phyloP scores from a whole-genome alignment of 2,113 vertebrate genomes.

The Orycteropus afer region DNA sequence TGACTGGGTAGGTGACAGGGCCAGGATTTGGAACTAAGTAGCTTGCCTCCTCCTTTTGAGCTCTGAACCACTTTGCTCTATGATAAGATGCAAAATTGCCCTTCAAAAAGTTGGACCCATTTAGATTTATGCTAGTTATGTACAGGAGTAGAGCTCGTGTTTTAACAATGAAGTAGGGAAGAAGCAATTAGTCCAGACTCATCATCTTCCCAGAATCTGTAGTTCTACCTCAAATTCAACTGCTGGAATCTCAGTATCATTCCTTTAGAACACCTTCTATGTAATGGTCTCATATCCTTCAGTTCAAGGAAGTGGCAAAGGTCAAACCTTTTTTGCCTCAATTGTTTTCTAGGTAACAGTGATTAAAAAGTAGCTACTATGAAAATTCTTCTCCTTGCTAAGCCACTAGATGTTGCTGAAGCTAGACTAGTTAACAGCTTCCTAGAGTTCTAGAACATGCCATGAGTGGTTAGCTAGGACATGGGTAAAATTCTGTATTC shows the following conservation, averaged over 20 bases:
- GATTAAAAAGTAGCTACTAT: background rate
- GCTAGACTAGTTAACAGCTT: background rate
- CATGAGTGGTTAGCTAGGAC: background rate
- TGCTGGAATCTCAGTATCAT: background rate
- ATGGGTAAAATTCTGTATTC: background rate
- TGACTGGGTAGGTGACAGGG: background rate
- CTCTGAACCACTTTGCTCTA: background rate
- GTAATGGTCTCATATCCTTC: background rate
- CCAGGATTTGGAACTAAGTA: constrained; percentile 8
- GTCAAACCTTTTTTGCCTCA: background rate
- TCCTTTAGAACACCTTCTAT: background rate
- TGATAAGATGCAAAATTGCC: background rate
- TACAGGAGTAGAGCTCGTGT: background rate
- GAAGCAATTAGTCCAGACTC: background rate
- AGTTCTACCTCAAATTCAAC: background rate
- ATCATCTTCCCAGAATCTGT: background rate
- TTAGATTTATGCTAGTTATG: background rate
- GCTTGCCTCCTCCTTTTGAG: constrained; percentile 18
- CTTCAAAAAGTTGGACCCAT: background rate
- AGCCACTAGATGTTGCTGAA: background rate
- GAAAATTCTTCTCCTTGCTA: background rate
- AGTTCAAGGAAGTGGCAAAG: background rate
- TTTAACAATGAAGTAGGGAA: background rate
- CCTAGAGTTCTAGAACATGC: background rate
- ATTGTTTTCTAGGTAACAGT: background rate